These are phyloP conservation scores for Netelia fuscicornis DNA, from an alignment of 2,888 invertebrate species.

Conservation along the genomic window DNA sequence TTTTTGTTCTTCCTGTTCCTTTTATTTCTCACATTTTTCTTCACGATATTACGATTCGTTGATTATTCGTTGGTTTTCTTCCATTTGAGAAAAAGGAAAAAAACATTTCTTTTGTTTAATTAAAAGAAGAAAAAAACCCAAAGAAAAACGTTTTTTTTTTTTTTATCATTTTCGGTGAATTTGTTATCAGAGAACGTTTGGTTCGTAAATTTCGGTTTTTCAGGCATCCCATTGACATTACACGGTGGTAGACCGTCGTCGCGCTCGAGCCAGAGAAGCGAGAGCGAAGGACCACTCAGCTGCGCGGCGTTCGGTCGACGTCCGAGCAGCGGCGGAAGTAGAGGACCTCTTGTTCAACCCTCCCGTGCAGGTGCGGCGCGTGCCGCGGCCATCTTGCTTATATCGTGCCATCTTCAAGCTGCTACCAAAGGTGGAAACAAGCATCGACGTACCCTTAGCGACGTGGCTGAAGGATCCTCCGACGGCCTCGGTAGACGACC, in stretches of 20 bases:
- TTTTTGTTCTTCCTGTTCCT: too few relatives aligned
- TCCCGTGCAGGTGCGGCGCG: constrained; percentile 97
- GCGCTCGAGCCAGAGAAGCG: constrained; percentile 87
- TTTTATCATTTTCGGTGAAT: constrained; percentile 3
- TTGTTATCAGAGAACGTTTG: constrained; percentile 32
- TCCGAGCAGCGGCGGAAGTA: constrained; percentile 87
- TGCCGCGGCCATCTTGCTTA: constrained; percentile 97
- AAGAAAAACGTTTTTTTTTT: neutral
- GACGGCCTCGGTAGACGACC: constrained; percentile 84
- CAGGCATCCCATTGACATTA: constrained; percentile 88
- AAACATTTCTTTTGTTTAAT: too few relatives aligned
- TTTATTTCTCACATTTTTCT: neutral
- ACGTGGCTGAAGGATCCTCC: constrained; percentile 84
- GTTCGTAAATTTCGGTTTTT: constrained; percentile 59
- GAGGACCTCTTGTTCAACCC: constrained; percentile 91
- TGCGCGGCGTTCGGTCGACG: constrained; percentile 84
- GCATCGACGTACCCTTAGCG: constrained; percentile 84
- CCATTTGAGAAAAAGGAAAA: neutral
- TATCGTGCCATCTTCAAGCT: constrained; percentile 92
- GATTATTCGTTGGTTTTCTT: neutral
- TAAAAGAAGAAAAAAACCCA: neutral
- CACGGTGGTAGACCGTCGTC: constrained; percentile 87
- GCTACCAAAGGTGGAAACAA: constrained; percentile 78
- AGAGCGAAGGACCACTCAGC: constrained; percentile 83
- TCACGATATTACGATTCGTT: neutral